A percentile compares a stretch with the other conserved stretches of the same genome.
Evolutionary conservation across 1,140 invertebrate genomes (phyloP).

Genomic region (Drosophila erecta): DNA sequence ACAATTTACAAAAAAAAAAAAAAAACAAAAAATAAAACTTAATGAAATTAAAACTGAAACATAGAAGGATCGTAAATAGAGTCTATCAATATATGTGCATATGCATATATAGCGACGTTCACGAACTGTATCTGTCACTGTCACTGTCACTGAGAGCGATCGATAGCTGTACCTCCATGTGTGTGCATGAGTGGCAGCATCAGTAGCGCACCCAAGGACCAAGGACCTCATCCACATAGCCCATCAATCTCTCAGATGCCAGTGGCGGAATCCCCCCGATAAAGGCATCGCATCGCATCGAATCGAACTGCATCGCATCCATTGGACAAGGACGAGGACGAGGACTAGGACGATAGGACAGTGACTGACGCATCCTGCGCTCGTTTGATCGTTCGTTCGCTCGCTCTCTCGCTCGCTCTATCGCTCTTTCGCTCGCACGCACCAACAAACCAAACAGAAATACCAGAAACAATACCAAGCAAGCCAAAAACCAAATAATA

Average conservation of each 20-base stretch:
- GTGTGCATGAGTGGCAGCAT: slow-evolving; percentile 47
- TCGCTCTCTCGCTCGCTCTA: slow-evolving; percentile 26
- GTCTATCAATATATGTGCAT: slow-evolving; percentile 21
- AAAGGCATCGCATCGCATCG: slow-evolving; percentile 24
- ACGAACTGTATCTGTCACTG: slow-evolving; percentile 45
- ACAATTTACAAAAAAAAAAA: slow-evolving; percentile 34
- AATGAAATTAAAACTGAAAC: slow-evolving; percentile 36
- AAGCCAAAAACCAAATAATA: slow-evolving; percentile 48
- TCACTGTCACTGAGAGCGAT: slow-evolving; percentile 48
- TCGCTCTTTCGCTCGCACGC: slow-evolving; percentile 35
- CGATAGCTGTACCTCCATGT: slow-evolving; percentile 37
- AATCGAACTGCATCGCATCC: slow-evolving; percentile 23
- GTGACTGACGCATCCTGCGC: slow-evolving; percentile 36
- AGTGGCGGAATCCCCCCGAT: slow-evolving; percentile 53
- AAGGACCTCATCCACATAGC: slow-evolving; percentile 36
- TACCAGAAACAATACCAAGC: slow-evolving; percentile 29
- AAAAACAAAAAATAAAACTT: slow-evolving; percentile 14
- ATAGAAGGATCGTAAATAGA: slow-evolving; percentile 63
- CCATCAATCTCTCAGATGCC: slow-evolving; percentile 57
- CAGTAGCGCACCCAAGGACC: slow-evolving; percentile 46
- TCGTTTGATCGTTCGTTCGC: slow-evolving; percentile 34
- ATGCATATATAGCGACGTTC: slow-evolving; percentile 51
- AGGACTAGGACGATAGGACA: slow-evolving; percentile 29
- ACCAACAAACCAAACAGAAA: slow-evolving; percentile 34
- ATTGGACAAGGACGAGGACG: slow-evolving; percentile 17